Base-by-base conservation (phyloP, 2,888 invertebrate genomes). In the Luperina nickerlii region DNA sequence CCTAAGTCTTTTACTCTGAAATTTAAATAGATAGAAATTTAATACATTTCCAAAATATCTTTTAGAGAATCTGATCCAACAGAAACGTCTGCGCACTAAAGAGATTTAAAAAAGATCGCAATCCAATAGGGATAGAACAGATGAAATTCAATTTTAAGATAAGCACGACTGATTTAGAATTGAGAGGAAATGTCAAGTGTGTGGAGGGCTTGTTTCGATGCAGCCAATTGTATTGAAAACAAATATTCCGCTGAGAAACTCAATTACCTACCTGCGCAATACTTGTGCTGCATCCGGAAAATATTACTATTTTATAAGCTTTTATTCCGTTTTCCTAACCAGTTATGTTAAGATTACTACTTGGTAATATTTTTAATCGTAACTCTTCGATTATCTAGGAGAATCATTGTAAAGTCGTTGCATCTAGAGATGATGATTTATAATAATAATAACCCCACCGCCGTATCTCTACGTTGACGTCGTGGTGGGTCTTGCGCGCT, bases 181-280 rank as follows among this genome's bases (percentile, higher is more conserved):
- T 24, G 27, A 57, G 65, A 71, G 57, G 27, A 71, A 66, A 79
- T 69, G 18, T 69, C 57, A 42, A 70, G 15, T 38, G 48, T 69
- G 20, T 54, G 11, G 38, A 63, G 66, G 18, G 67, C 11, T 73
- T 60, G 24, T 62, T 32, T 24, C 38, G 6, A 74, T 63, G 81
- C 66, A 51, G 13, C 13, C 32, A n/a, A 63, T 57, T 68, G 20
- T 48, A 63, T 65, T 32, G n/a, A 32, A 65, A 38, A 27, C 38
- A 68, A 63, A 81, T 18, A 38, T 11, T 48, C 38, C 24, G 70
- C 42, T 45, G 38, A 63, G 32, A 42, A 63, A 81, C 4, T 48
- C 54, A 68, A 81, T 63, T 66, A 32, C 24, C 3, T 57, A 4
- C 2, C 4, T 27, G 11, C 13, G 11, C 63, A 62, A 18, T 51